Evolutionary conservation across 2,888 invertebrate genomes (phyloP).

Genomic region (Oligia fasciuncula): DNA sequence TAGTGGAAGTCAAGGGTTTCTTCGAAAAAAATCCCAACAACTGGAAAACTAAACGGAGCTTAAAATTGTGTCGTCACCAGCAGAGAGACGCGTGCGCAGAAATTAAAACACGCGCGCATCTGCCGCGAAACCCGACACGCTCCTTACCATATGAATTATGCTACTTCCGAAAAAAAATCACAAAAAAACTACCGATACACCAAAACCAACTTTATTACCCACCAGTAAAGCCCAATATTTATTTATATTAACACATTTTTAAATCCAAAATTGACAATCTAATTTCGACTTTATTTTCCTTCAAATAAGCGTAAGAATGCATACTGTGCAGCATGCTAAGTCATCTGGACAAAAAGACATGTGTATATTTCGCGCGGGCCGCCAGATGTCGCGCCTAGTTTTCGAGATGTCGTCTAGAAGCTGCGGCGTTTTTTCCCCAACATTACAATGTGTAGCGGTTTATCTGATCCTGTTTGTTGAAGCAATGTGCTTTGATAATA

Average conservation of each 20-base stretch:
- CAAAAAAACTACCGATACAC: conserved; percentile 61
- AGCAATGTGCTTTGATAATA: conserved; percentile 63
- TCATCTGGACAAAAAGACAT: conserved; percentile 85
- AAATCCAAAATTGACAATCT: conserved; percentile 32
- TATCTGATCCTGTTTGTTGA: conserved; percentile 75
- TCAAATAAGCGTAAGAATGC: conserved; percentile 49
- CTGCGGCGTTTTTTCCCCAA: conserved; percentile 68
- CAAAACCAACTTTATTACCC: conserved; percentile 62
- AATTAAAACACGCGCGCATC: conserved; percentile 78
- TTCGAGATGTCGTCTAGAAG: conserved; percentile 77
- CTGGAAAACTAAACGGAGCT: conserved; percentile 70
- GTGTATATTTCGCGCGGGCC: conserved; percentile 84
- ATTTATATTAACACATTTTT: conserved; percentile 28
- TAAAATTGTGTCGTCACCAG: conserved; percentile 69
- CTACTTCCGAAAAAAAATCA: conserved; percentile 83
- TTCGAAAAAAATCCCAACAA: conserved; percentile 62
- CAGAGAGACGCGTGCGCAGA: conserved; percentile 83
- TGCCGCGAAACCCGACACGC: conserved; percentile 88
- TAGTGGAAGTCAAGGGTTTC: conserved; percentile 44
- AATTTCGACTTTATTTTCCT: conserved; percentile 54
- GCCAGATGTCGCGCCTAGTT: conserved; percentile 81
- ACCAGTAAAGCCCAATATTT: conserved; percentile 48
- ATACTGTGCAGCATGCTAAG: conserved; percentile 71
- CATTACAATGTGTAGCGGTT: conserved; percentile 79
- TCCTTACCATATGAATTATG: conserved; percentile 86